A percentile compares a stretch with the other conserved stretches of the same genome.
Evolutionary conservation across 2,113 vertebrate genomes (phyloP).

Genomic region (Apodemus speciosus): DNA sequence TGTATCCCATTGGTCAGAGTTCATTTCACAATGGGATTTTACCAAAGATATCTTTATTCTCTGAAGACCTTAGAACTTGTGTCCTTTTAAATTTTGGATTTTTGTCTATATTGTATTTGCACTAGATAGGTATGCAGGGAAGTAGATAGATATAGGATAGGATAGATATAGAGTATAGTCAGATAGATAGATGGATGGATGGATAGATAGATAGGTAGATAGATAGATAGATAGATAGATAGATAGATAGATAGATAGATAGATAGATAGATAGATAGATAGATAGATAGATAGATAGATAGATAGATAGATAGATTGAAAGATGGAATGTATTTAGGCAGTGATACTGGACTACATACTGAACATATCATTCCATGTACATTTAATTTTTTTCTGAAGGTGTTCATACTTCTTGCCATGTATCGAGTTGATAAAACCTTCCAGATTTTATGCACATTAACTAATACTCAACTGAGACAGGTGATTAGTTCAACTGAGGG

Average conservation of each 20-base stretch:
- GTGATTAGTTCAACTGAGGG: constrained; percentile 75
- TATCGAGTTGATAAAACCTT: constrained; percentile 52
- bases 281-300: background rate
- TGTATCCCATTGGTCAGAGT: background rate
- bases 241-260: background rate
- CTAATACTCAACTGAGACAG: constrained; percentile 61
- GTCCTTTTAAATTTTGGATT: background rate
- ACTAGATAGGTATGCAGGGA: background rate
- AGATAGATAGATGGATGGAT: no score
- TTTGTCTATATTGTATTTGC: background rate
- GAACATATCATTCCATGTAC: background rate
- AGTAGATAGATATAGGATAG: background rate
- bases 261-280: background rate
- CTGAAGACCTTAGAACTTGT: background rate
- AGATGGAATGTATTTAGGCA: background rate
- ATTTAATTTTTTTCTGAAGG: constrained; percentile 60
- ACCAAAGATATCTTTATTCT: background rate
- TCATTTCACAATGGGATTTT: constrained; percentile 46
- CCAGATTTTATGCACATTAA: constrained; percentile 64
- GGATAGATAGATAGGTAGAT: background rate
- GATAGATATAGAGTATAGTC: no score
- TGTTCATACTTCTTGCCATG: background rate
- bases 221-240: background rate
- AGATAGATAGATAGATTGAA: background rate
- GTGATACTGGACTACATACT: background rate